Evolutionary conservation across 2,888 invertebrate species (phyloP), one percentile per base, ranked within the genome.

Genomic region (Lasioglossum calceatum): DNA sequence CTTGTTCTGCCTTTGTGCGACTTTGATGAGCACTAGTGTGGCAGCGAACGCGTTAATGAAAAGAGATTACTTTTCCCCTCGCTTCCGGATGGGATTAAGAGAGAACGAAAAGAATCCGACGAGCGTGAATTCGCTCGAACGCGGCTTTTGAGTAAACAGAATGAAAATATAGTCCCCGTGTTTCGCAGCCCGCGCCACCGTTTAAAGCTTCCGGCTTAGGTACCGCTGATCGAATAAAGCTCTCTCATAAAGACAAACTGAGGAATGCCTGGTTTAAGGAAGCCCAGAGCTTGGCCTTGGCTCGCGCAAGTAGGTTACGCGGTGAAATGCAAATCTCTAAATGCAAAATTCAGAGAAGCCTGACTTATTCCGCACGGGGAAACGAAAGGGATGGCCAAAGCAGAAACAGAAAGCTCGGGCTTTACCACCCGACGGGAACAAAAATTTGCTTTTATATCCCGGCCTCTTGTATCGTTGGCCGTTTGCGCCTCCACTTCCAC

Each of bases 301-400:
- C 58, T n/a, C n/a, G 32, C 76, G n/a, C 76, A 81, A 81, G 72
- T 86, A 72, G 81, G 85, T 85, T 85, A 79, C 75, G 71, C 74
- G 70, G 39, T 64, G 42, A 77, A 81, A 78, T 87, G 85, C 87
- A 88, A 87, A 86, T 82, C 87, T 86, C 75, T 71, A 75, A 67
- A 54, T 77, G 77, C 47, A 71, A 79, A 77, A 85, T 85, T 70
- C 82, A 77, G 42, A n/a, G 39, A 27, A 27, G 23, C 27, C 64
- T 77, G 42, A 73, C 70, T 70, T 82, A 76, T 77, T 76, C 47
- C 27, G 27, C 0, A 64, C 54, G 50, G 64, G n/a, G 19, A 71
- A 71, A 5, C 27, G 58, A 39, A 78, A 76, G 19, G 36, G 32
- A 44, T 1, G 27, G 50, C 50, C 16, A 19, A 23, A 39, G 42